Conservation (phyloP, 2,113 vertebrate species). For the Trogon surrucura region DNA sequence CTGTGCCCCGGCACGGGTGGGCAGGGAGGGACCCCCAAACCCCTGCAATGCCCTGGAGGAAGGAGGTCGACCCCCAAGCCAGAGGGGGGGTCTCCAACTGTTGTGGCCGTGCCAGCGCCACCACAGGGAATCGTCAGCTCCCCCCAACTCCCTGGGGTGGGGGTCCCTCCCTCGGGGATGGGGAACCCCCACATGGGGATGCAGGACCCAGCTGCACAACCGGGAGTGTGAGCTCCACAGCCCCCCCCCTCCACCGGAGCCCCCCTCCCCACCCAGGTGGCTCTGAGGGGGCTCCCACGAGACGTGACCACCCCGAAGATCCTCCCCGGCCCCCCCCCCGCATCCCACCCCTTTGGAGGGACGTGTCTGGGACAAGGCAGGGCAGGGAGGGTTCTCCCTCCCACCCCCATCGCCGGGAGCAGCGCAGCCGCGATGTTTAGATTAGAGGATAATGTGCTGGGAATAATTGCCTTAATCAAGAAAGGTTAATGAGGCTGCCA, state of each 20-base stretch:
- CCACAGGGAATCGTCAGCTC: too few species aligned
- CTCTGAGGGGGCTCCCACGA: background rate
- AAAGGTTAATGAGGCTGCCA: slow-evolving; percentile 81
- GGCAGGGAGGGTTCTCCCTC: background rate
- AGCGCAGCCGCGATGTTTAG: slow-evolving; percentile 44
- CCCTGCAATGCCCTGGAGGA: background rate
- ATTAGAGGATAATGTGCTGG: slow-evolving; percentile 76
- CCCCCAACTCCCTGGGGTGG: too few species aligned
- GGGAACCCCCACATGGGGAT: too few species aligned
- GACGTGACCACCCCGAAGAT: background rate
- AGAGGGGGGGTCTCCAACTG: too few species aligned
- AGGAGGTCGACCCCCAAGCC: too few species aligned
- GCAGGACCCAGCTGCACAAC: too few species aligned
- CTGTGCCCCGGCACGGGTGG: background rate
- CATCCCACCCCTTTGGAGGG: background rate
- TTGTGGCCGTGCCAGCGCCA: too few species aligned
- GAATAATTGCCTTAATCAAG: slow-evolving; percentile 84
- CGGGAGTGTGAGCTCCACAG: too few species aligned
- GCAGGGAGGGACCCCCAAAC: background rate
- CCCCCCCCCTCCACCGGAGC: too few species aligned
- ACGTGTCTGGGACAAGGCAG: too few species aligned
- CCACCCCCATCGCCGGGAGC: background rate
- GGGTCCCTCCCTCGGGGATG: too few species aligned
- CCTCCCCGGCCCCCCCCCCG: background rate
- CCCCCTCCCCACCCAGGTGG: background rate